Base-by-base conservation (phyloP, 30 jellyfish, hydroid and myxozoan species). In the Cassiopea andromeda region DNA sequence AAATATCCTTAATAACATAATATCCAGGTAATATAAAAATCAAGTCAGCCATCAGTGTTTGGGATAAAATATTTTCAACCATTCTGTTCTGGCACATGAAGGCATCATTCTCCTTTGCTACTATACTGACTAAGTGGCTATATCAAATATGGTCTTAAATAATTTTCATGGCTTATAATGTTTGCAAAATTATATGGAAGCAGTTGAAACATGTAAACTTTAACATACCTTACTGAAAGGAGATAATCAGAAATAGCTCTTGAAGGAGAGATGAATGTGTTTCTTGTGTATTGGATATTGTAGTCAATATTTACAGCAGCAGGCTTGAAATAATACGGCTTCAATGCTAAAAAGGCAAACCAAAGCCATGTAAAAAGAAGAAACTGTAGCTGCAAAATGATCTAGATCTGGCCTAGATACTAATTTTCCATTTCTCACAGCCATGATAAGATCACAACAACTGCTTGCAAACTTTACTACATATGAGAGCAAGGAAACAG, bases 231-330 rank as follows among this genome's bases (percentile, higher is more conserved):
- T 19, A 69, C 38, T 50, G 94, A 78, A 4, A 96, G 92, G 7
- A 96, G 77, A 83, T 96, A 96, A 84, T 96, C 99, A 89, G 97
- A 88, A 54, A 96, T 69, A 15, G 99, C 99, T 81, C 99, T 83
- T 72, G 99, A 96, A 17, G 98, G 97, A 5, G 99, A 90, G 75
- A 96, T 96, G 80, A 89, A 91, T 38, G 99, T 96, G 72, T 96
- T 96, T 70, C 95, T 91, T 38, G 96, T 91, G 89, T 96, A 96
- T 10, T 81, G 90, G 18, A 89, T 79, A 75, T 96, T 96, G 90
- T 96, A 96, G 78, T 96, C 97, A 48, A 96, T 86, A 59, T 83
- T 77, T 46, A 89, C 89, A 67, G 97, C 90, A 38, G 85, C 82
- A 43, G 99, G 99, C 73, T 87, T 88, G 94, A 78, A 90, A 75